A percentile compares a stretch with the other conserved stretches of the same genome.
Conservation (phyloP, 2,113 vertebrate species). For the Amblyornis subalaris region DNA sequence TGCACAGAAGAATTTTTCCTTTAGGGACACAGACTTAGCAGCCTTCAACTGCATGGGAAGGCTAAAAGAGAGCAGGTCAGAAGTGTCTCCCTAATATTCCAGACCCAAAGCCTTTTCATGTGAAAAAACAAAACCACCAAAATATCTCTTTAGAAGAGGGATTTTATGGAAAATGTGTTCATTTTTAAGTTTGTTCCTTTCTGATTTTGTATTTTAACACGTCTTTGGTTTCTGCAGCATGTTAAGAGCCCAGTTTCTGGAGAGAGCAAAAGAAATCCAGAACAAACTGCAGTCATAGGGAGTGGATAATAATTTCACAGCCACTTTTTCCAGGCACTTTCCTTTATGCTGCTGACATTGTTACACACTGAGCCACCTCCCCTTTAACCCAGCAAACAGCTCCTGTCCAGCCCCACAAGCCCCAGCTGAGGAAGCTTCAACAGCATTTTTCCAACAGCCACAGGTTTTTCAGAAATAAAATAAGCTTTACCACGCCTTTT, state of each 20-base stretch:
- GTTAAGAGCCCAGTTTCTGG: not conserved
- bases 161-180: fast-evolving
- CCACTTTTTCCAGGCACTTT: not conserved
- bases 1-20: not conserved
- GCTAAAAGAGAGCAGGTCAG: not conserved
- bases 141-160: not conserved
- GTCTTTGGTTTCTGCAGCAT: not conserved
- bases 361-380: not conserved
- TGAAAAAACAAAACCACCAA: not conserved
- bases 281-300: not conserved
- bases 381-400: not conserved
- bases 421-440: not conserved
- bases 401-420: not conserved
- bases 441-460: not conserved
- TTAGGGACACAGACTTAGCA: not conserved
- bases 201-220: not conserved
- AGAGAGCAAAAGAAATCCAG: not conserved
- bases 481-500: not conserved
- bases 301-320: not conserved
- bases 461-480: not conserved
- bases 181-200: not conserved
- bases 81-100: not conserved
- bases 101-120: not conserved
- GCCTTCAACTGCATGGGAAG: not conserved
- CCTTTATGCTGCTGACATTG: not conserved